Conservation (phyloP, 2,797 vertebrate species). For the Enteromius viviparus region DNA sequence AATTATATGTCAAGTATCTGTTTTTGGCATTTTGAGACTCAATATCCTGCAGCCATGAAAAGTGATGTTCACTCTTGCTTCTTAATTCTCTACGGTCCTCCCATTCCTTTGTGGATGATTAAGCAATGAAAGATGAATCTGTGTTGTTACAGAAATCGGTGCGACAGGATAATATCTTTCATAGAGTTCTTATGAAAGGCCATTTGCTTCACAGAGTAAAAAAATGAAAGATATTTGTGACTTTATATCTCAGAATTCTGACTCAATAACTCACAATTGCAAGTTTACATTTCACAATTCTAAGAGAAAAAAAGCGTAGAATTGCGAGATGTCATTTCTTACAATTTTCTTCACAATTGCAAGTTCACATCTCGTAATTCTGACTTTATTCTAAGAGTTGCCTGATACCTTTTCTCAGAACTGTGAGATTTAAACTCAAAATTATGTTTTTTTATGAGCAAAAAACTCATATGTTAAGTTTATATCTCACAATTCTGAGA, state of each 20-base stretch:
- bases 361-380: too few relatives aligned
- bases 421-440: too few relatives aligned
- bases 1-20: constrained; percentile 1
- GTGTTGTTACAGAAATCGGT: background rate
- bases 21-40: constrained; percentile 10
- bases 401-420: too few relatives aligned
- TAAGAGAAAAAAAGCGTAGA: too few relatives aligned
- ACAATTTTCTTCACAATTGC: too few relatives aligned
- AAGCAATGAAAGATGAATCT: background rate
- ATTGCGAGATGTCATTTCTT: too few relatives aligned
- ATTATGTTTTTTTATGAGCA: too few relatives aligned
- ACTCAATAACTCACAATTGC: too few relatives aligned
- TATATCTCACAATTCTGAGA: too few relatives aligned
- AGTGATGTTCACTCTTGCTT: background rate
- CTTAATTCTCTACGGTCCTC: background rate
- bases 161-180: background rate
- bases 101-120: background rate
- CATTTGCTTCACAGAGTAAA: background rate
- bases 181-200: background rate
- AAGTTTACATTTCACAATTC: too few relatives aligned
- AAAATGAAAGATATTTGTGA: background rate
- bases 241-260: background rate
- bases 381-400: too few relatives aligned
- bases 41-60: background rate
- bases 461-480: too few relatives aligned